Evolutionary conservation across 2,888 invertebrate species (phyloP), one percentile per base, ranked within the genome.

Genomic region (Loripinus fragilis): DNA sequence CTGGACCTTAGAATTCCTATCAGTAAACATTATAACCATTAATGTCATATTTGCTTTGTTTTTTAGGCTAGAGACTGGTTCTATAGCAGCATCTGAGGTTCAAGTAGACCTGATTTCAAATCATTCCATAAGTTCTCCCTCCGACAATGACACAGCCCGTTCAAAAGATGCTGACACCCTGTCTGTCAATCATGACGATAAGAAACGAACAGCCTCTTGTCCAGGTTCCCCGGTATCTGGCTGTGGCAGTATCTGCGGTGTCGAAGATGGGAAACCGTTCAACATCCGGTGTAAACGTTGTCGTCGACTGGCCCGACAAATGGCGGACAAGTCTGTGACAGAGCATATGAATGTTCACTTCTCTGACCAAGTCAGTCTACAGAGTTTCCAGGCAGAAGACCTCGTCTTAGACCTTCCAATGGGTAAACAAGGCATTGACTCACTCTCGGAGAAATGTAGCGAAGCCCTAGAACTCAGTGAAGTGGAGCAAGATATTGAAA

Each of bases 221-320:
- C 88, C 89, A 35, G 88, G 91, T 73, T 91, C 91, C 15, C 91
- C 92, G 1, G 85, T 88, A 3, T 89, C 91, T 0, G 86, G 85
- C 38, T 89, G 91, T 69, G 91, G 91, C 55, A 89, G 85, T 67
- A 86, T 90, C 42, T 78, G 83, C 42, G 87, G 80, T 7, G 85
- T 86, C 33, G 86, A 86, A 33, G 88, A 86, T 17, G 85, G 83
- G 42, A 35, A 67, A 55, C 73, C 71, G 55, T 71, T 67, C 28
- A 78, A 83, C 70, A 78, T 67, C 45, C 83, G 86, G 41, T 87
- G 86, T 68, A 72, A 86, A 12, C 86, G 90, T 78, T 86, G 88
- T 83, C 80, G 89, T 76, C 67, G 90, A 67, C 81, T 77, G 2
- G 84, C 82, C 33, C 55, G 85, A 55, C 86, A 88, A 50, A 74